These are phyloP conservation scores for Apteryx owenii DNA, from an alignment of 2,113 vertebrate genomes.

Conservation along the genomic window DNA sequence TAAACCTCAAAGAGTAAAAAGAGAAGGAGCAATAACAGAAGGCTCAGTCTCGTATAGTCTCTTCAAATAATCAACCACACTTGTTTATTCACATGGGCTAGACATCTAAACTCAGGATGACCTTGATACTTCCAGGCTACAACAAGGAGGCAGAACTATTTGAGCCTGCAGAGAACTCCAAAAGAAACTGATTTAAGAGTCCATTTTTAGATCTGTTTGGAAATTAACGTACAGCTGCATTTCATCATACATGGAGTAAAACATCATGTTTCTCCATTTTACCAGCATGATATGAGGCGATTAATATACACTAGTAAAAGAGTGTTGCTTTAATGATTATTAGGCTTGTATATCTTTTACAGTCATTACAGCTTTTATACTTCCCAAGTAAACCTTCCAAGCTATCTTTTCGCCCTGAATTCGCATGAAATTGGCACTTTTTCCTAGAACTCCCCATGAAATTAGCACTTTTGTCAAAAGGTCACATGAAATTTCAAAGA, in stretches of 20 bases:
- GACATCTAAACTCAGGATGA: slow-evolving; percentile 5
- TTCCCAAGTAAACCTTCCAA: slow-evolving; percentile 18
- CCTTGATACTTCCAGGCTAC: not conserved
- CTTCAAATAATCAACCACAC: not conserved
- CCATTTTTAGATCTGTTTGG: not conserved
- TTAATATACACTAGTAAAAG: slow-evolving; percentile 25
- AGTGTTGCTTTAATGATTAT: slow-evolving; percentile 45
- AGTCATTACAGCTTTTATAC: slow-evolving; percentile 39
- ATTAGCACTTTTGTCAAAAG: slow-evolving; percentile 35
- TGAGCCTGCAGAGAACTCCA: not conserved
- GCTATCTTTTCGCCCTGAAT: not conserved
- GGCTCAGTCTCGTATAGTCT: not conserved
- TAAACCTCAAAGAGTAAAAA: not conserved
- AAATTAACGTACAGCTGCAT: slow-evolving; percentile 44
- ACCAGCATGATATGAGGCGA: not conserved
- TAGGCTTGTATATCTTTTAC: slow-evolving; percentile 23
- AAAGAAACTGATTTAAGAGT: not conserved
- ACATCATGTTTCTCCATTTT: not conserved
- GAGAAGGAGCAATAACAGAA: not conserved
- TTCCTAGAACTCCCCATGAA: slow-evolving; percentile 15
- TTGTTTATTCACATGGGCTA: slow-evolving; percentile 10
- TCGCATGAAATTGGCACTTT: slow-evolving; percentile 48
- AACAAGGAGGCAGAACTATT: not conserved
- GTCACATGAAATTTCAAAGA: not conserved
- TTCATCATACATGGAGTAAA: slow-evolving; percentile 29